These are phyloP conservation scores for Bos javanicus DNA, from an alignment of 2,113 vertebrate genomes.

Conservation along the genomic window DNA sequence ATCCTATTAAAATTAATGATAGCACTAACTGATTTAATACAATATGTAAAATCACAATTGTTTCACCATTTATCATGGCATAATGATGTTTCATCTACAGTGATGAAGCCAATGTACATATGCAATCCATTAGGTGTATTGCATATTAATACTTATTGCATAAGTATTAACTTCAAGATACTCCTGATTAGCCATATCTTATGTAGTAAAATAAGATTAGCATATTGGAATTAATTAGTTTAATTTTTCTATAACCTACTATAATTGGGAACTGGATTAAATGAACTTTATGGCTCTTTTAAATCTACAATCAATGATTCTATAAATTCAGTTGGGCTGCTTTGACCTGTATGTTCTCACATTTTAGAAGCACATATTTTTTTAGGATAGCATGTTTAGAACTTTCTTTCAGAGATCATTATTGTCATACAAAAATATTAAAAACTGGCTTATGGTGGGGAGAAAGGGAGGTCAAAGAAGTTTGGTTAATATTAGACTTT, in stretches of 20 bases:
- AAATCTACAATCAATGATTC: neutral
- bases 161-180: neutral
- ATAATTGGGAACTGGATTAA: neutral
- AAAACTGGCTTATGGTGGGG: neutral
- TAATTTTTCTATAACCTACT: neutral
- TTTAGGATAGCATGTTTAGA: neutral
- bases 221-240: neutral
- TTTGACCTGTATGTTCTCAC: neutral
- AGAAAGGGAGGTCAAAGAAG: neutral
- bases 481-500: neutral
- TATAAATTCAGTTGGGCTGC: neutral
- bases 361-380: neutral
- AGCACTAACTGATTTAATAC: neutral
- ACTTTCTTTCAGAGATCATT: neutral
- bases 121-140: neutral
- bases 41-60: neutral
- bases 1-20: conserved; percentile 53
- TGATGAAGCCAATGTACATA: neutral
- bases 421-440: neutral
- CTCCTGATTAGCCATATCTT: neutral
- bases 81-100: neutral
- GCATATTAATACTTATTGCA: too few relatives aligned
- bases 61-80: neutral
- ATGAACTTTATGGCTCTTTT: neutral
- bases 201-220: neutral